Evolutionary conservation across 2,888 invertebrate species (phyloP), one percentile per base, ranked within the genome.

Genomic region (Antheraea yamamai): DNA sequence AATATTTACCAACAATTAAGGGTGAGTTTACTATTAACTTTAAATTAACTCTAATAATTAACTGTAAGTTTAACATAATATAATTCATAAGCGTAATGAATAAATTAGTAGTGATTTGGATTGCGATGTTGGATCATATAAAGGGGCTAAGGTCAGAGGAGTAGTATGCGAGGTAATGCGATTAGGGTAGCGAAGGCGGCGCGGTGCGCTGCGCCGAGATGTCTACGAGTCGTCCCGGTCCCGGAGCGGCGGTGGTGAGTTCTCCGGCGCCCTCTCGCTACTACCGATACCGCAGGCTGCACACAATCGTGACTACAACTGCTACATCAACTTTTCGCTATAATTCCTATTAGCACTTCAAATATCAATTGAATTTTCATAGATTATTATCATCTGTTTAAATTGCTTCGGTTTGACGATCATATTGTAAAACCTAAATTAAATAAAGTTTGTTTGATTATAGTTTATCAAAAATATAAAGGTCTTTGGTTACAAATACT

Each of bases 141-240:
- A n/a, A 58, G 23, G 81, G 87, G 89, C 84, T 90, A 87, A 89
- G 88, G 89, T 87, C 86, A 87, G 83, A 82, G 79, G 83, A 83
- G 86, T 86, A 85, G 87, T 86, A 84, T 82, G 87, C 85, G 87
- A 86, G 80, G 85, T 91, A 90, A 91, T 88, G 88, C 84, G 89
- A 87, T 90, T 88, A 90, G 89, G 89, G 87, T 86, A 84, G 88
- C 82, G 83, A 83, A 85, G 82, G 78, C 79, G 83, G 83, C 75
- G 79, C 79, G 78, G 80, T 79, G 81, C 79, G 79, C 76, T 77
- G 78, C 79, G 76, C 77, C 82, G 80, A 79, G 79, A 81, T 81
- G 79, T 78, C 83, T 79, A 81, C 81, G 39, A 70, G 8, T 79
- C 79, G 80, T 79, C 82, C 80, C 81, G 80, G 79, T 79, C 77